These are phyloP conservation scores for Bruchidius siliquastri DNA, from an alignment of 2,888 invertebrate genomes.

Conservation along the genomic window DNA sequence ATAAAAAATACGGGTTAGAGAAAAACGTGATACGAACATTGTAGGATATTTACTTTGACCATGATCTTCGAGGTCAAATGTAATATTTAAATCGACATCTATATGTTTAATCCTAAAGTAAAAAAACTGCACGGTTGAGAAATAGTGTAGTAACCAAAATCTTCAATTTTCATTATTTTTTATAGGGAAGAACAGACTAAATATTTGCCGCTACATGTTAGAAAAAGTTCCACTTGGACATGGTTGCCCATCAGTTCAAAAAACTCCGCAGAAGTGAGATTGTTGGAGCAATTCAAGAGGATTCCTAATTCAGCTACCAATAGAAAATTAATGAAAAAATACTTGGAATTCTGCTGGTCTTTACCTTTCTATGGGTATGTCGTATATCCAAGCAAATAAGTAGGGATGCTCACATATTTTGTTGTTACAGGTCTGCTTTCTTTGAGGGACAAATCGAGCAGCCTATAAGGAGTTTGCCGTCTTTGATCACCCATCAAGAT, in stretches of 20 bases:
- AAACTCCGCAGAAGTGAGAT: constrained; percentile 78
- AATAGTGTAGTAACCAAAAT: constrained; percentile 11
- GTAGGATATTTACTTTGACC: too few species aligned
- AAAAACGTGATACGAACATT: too few species aligned
- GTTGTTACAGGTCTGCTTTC: constrained; percentile 78
- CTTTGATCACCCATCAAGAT: constrained; percentile 81
- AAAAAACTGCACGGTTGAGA: too few species aligned
- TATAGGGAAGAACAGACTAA: constrained; percentile 67
- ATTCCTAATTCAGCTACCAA: constrained; percentile 79
- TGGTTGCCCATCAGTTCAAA: constrained; percentile 73
- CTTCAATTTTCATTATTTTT: constrained; percentile 50
- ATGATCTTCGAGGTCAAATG: too few species aligned
- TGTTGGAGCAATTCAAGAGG: constrained; percentile 82
- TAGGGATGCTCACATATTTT: background rate
- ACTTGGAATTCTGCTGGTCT: constrained; percentile 86
- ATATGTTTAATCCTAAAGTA: too few species aligned
- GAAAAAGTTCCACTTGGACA: constrained; percentile 64
- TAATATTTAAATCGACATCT: too few species aligned
- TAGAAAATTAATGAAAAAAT: constrained; percentile 79
- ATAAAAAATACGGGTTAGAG: too few species aligned
- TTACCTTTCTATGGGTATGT: constrained; percentile 83
- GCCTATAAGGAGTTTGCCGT: constrained; percentile 79
- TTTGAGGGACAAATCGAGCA: constrained; percentile 94
- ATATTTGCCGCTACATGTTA: constrained; percentile 74
- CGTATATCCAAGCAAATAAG: background rate